A percentile compares a stretch with the other conserved stretches of the same genome.
Evolutionary conservation across 2,113 vertebrate genomes (phyloP).

Genomic region (Melanotaenia duboulayi): DNA sequence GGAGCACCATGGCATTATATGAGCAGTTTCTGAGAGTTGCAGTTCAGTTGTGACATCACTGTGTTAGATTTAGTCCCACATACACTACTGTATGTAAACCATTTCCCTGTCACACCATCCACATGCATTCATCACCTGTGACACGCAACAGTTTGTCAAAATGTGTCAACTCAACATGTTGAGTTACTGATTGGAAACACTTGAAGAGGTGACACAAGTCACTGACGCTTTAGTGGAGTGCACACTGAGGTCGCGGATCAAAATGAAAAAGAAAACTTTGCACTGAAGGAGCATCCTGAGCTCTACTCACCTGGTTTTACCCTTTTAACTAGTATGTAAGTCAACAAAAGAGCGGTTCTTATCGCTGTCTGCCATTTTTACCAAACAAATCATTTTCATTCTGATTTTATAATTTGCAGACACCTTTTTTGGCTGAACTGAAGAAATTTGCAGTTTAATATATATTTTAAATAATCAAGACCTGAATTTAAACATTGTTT

Average conservation of each 20-base stretch:
- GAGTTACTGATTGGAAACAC: slow-evolving; percentile 65
- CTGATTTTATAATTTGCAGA: slow-evolving; percentile 30
- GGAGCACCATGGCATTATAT: slow-evolving; percentile 87
- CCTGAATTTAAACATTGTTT: slow-evolving; percentile 39
- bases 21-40: slow-evolving; percentile 84
- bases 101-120: slow-evolving; percentile 40
- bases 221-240: slow-evolving; percentile 39
- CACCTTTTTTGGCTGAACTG: slow-evolving; percentile 27
- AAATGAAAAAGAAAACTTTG: slow-evolving; percentile 46
- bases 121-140: slow-evolving; percentile 42
- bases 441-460: slow-evolving; percentile 14
- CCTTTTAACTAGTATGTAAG: slow-evolving; percentile 50
- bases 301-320: slow-evolving; percentile 51
- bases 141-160: slow-evolving; percentile 53
- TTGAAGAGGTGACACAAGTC: slow-evolving; percentile 59
- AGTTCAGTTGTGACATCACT: slow-evolving; percentile 73
- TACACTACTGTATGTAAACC: slow-evolving; percentile 50
- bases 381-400: slow-evolving; percentile 33
- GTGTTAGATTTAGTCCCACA: slow-evolving; percentile 71
- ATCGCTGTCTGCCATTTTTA: slow-evolving; percentile 23
- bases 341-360: slow-evolving; percentile 33
- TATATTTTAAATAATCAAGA: slow-evolving; percentile 16
- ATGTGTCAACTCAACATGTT: slow-evolving; percentile 49
- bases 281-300: slow-evolving; percentile 69
- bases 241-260: slow-evolving; percentile 26